phyloP scores from a whole-genome alignment of 2,888 invertebrate genomes.

The Pristionchus maxplancki region DNA sequence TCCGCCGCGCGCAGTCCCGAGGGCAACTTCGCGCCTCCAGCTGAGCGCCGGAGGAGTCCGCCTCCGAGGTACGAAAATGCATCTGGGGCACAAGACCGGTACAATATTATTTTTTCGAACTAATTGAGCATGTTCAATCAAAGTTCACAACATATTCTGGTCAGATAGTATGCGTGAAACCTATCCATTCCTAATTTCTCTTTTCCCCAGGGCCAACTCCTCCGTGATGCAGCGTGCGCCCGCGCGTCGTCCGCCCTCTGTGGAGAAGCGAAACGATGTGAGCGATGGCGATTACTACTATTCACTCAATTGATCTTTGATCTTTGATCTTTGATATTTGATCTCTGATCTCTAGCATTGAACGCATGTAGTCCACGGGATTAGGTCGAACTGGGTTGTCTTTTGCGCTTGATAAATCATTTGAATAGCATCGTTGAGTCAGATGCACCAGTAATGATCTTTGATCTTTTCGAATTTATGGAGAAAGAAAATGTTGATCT shows the following conservation, averaged over 20 bases:
- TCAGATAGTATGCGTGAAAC: background rate
- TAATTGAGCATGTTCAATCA: background rate
- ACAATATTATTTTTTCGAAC: background rate
- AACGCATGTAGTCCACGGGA: no score
- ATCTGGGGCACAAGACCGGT: no score
- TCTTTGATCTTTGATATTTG: background rate
- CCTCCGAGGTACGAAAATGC: background rate
- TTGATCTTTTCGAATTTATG: no score
- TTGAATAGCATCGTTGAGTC: background rate
- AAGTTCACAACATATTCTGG: background rate
- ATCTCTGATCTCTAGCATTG: no score
- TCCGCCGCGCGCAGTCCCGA: slow-evolving; percentile 20
- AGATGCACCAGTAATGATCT: background rate
- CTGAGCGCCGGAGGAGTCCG: background rate
- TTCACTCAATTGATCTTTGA: background rate
- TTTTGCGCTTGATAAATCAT: background rate
- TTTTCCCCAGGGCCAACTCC: background rate
- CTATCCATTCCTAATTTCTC: background rate
- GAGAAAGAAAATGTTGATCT: background rate
- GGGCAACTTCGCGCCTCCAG: slow-evolving; percentile 1
- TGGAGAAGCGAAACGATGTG: slow-evolving; percentile 15
- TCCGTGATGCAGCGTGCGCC: background rate
- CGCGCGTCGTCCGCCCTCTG: background rate
- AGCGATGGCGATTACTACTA: background rate
- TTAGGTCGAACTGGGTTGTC: background rate